phyloP scores from a whole-genome alignment of 2,797 vertebrate species.

The Podargus strigoides region DNA sequence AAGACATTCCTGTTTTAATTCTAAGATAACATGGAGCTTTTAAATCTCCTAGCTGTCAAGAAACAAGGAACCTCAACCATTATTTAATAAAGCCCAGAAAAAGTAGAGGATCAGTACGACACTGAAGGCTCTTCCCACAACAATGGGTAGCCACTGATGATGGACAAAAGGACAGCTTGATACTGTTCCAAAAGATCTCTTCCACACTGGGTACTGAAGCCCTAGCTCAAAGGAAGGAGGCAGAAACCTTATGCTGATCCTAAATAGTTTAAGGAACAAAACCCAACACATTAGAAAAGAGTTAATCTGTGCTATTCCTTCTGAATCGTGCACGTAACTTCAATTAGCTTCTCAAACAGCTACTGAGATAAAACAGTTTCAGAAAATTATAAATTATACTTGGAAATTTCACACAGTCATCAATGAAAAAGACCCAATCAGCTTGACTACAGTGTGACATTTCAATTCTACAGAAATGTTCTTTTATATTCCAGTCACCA shows the following conservation, averaged over 20 bases:
- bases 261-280: neutral
- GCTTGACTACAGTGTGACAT: neutral
- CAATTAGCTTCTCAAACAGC: neutral
- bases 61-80: neutral
- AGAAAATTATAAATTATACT: neutral
- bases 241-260: neutral
- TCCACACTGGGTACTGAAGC: neutral
- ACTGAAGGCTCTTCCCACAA: neutral
- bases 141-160: neutral
- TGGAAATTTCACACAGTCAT: neutral
- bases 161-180: neutral
- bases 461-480: neutral
- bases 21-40: neutral
- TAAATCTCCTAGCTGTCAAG: neutral
- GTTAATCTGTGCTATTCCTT: neutral
- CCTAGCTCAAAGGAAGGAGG: neutral
- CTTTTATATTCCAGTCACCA: neutral
- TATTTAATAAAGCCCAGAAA: neutral
- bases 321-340: neutral
- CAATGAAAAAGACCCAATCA: neutral
- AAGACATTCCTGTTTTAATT: neutral
- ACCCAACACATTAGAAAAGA: neutral
- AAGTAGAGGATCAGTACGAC: neutral
- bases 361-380: neutral
- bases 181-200: neutral